Conservation (phyloP, 2,888 invertebrate species). For the Cyaniris semiargus region DNA sequence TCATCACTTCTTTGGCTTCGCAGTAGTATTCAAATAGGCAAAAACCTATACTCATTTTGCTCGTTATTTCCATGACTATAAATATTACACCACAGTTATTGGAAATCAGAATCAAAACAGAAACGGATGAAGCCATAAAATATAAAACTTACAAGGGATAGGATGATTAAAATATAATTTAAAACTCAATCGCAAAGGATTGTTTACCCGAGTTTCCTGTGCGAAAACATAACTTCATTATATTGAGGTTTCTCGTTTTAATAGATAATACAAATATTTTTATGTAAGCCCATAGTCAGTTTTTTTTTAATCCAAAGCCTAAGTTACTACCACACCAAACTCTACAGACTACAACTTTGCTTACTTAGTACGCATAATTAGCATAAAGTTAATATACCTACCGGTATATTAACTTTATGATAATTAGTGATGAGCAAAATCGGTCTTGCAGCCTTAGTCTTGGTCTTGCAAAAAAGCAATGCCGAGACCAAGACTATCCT, state of each 20-base stretch:
- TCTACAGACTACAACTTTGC: too few species aligned
- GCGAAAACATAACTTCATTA: conserved; percentile 7
- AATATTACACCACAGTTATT: not conserved
- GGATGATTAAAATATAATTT: conserved; percentile 29
- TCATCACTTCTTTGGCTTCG: not conserved
- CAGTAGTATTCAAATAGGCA: not conserved
- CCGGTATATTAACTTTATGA: too few species aligned
- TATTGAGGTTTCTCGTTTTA: not conserved
- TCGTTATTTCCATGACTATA: not conserved
- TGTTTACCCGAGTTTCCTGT: conserved; percentile 13
- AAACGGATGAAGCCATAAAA: conserved; percentile 3
- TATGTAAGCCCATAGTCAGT: too few species aligned
- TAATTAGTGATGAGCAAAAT: too few species aligned
- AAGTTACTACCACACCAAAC: too few species aligned
- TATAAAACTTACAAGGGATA: conserved; percentile 11
- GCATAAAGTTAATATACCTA: too few species aligned
- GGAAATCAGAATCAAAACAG: not conserved
- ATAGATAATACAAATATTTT: not conserved
- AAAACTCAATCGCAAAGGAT: conserved; percentile 18
- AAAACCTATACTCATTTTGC: not conserved
- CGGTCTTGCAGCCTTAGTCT: too few species aligned
- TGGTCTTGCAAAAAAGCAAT: too few species aligned
- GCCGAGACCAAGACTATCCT: too few species aligned
- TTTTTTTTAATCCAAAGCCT: too few species aligned
- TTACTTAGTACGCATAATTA: too few species aligned